Evolutionary conservation across 35 echinoderm and acorn worm genomes (phyloP), one percentile per base, ranked within the genome.

Genomic region (Lytechinus pictus): DNA sequence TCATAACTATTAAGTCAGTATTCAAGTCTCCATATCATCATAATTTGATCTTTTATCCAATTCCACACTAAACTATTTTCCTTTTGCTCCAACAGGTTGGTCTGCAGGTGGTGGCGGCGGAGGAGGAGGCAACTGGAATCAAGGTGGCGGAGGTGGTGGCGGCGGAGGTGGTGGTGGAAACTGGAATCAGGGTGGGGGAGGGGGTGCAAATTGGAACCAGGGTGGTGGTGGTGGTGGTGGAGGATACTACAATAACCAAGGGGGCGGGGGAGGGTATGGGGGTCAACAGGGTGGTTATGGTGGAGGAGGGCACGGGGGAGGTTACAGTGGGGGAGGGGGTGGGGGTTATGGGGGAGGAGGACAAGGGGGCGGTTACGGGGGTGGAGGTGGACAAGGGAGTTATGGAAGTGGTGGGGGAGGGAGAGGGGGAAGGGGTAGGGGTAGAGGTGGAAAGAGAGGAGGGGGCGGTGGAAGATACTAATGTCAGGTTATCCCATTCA

Each of bases 81-180:
- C 72, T 21, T 95, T 94, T 87, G 33, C 33, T 9, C 21, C 24
- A 8, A 3, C 61, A 87, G 55, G 55, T 33, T 71, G 72, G 86
- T 57, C 54, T 86, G 94, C 88, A 97, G 12, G 94, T 95, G 57
- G 97, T 86, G 55, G 97, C 95, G 86, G 96, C 94, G 53, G 86
- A 91, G 92, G 95, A 97, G 91, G 96, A 96, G 89, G 96, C 96
- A 72, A 97, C 97, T 27, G 96, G 92, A 55, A 96, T 96, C 5
- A 95, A 92, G 27, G 92, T 52, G 8, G 96, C 93, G 57, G 97
- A 95, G 61, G 87, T 95, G 61, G 87, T 95, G 52, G 92, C 54
- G 8, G 96, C 93, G 57, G 97, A 95, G 61, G 87, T 95, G 61
- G 87, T 95, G 52, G 95, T 95, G 27, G 98, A 95, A 56, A 96